These are phyloP conservation scores for Thecophora atra DNA, from an alignment of 2,888 invertebrate genomes.

Conservation along the genomic window DNA sequence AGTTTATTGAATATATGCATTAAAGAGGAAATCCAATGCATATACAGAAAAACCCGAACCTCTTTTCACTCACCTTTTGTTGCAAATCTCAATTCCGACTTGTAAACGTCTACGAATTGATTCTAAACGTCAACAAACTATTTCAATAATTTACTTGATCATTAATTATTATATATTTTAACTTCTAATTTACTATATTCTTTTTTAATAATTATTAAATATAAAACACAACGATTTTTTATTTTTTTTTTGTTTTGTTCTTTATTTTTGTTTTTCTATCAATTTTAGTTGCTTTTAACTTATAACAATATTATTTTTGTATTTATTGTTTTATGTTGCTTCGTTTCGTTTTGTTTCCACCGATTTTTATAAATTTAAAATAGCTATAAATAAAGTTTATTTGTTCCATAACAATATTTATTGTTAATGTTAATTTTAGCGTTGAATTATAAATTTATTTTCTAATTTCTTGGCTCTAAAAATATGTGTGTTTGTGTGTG, in stretches of 20 bases:
- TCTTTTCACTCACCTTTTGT: too few species aligned
- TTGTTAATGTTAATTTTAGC: slow-evolving; percentile 2
- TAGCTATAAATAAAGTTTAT: slow-evolving; percentile 8
- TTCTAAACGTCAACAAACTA: too few species aligned
- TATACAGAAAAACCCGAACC: too few species aligned
- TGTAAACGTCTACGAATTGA: too few species aligned
- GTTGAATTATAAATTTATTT: slow-evolving; percentile 17
- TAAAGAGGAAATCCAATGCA: too few species aligned
- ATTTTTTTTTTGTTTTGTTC: slow-evolving; percentile 27
- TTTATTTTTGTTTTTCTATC: slow-evolving; percentile 37
- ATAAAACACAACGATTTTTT: background rate
- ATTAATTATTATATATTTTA: slow-evolving; percentile 37
- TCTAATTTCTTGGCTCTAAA: slow-evolving; percentile 10
- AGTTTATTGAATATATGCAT: too few species aligned
- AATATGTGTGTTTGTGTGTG: slow-evolving; percentile 8
- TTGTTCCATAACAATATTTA: slow-evolving; percentile 19
- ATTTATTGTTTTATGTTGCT: background rate
- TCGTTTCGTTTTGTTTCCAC: too few species aligned
- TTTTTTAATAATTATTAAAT: background rate
- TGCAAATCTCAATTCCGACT: too few species aligned
- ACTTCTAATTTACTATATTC: background rate
- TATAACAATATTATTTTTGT: slow-evolving; percentile 36
- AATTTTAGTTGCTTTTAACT: slow-evolving; percentile 31
- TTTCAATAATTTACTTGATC: too few species aligned
- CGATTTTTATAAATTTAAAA: slow-evolving; percentile 14